These are phyloP conservation scores for Etheostoma spectabile DNA, from an alignment of 2,113 vertebrate species.

Conservation along the genomic window DNA sequence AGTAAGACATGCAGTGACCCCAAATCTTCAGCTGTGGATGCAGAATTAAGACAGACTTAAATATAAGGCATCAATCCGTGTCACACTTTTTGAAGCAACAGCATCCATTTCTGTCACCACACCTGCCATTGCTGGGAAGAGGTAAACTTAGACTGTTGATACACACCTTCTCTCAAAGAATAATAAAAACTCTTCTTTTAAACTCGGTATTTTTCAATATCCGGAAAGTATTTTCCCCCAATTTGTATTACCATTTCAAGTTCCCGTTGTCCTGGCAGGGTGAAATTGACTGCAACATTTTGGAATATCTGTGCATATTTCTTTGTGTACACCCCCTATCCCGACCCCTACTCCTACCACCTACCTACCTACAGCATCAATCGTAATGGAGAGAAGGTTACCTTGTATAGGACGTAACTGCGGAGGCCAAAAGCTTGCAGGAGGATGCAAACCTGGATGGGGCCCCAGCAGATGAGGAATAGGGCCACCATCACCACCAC, in stretches of 20 bases:
- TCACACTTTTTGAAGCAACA: neutral
- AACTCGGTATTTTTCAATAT: neutral
- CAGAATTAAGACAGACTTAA: slow-evolving; percentile 1
- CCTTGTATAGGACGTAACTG: slow-evolving; percentile 82
- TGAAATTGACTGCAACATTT: neutral
- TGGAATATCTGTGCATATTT: neutral
- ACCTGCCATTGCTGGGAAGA: too few species aligned
- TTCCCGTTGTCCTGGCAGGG: neutral
- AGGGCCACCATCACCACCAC: slow-evolving; percentile 83
- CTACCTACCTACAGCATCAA: neutral
- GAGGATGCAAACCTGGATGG: slow-evolving; percentile 83
- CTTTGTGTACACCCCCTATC: too few species aligned
- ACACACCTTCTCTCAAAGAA: neutral
- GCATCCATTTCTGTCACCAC: neutral
- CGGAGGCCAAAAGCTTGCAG: slow-evolving; percentile 79
- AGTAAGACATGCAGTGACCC: slow-evolving; percentile 85
- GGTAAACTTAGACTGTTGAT: neutral
- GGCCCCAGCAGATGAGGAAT: slow-evolving; percentile 85
- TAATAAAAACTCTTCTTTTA: neutral
- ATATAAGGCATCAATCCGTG: accelerated
- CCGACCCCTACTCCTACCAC: neutral
- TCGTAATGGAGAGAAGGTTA: slow-evolving; percentile 12
- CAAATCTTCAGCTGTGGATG: slow-evolving; percentile 78
- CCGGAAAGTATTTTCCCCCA: neutral
- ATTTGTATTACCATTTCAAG: neutral